phyloP scores from a whole-genome alignment of 2,113 vertebrate species.

The Phylloscopus whistleri region DNA sequence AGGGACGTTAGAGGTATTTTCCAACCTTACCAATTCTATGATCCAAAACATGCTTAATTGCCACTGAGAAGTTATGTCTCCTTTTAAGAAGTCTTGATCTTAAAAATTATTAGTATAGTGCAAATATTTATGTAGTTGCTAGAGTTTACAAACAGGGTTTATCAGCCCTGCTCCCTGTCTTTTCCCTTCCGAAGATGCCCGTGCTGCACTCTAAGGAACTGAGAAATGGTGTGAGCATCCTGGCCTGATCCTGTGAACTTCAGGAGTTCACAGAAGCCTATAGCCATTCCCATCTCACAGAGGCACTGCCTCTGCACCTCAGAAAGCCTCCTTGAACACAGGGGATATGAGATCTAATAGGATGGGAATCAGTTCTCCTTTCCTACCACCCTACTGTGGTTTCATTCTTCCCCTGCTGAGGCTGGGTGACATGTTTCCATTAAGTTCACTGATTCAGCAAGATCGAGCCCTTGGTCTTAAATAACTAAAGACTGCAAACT shows the following conservation, averaged over 20 bases:
- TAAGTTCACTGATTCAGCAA: slow-evolving; percentile 61
- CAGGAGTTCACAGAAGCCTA: not conserved
- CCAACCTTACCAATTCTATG: not conserved
- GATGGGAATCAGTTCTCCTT: not conserved
- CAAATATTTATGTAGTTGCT: not conserved
- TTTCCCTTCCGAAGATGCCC: not conserved
- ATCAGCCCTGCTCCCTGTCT: not conserved
- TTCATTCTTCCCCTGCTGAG: not conserved
- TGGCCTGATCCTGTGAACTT: not conserved
- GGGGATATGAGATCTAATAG: not conserved
- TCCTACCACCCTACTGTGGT: not conserved
- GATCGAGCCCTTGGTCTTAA: slow-evolving; percentile 55
- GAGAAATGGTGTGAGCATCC: not conserved
- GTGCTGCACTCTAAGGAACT: not conserved
- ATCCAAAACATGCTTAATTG: not conserved
- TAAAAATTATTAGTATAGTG: not conserved
- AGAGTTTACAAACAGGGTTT: not conserved
- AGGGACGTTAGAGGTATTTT: not conserved
- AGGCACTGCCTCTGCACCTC: not conserved
- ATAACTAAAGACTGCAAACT: slow-evolving; percentile 59
- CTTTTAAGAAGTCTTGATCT: not conserved
- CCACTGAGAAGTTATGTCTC: not conserved
- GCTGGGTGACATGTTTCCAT: not conserved
- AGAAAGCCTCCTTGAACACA: not conserved
- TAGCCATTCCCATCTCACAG: not conserved